Conservation (phyloP, 1,140 invertebrate genomes). For the Drosophila murphyi region DNA sequence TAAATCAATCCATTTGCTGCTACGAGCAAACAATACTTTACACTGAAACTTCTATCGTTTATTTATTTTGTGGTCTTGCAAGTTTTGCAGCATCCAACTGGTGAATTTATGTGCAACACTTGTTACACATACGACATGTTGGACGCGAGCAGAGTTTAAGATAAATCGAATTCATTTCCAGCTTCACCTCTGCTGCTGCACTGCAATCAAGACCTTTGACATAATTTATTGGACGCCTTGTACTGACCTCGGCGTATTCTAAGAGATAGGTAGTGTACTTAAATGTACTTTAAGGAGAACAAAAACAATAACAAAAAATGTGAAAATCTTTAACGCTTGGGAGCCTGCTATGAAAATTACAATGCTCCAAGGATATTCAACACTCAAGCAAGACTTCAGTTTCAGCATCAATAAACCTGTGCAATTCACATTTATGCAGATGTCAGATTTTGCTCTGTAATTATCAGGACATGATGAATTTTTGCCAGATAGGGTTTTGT, state of each 20-base stretch:
- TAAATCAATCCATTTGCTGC: conserved; percentile 12
- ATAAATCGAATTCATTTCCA: conserved; percentile 65
- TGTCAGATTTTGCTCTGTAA: background rate
- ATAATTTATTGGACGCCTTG: conserved; percentile 71
- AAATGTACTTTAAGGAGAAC: background rate
- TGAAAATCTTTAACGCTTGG: no score
- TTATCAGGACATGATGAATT: background rate
- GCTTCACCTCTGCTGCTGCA: conserved; percentile 33
- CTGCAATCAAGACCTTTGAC: conserved; percentile 38
- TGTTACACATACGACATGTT: conserved; percentile 75
- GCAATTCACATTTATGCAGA: background rate
- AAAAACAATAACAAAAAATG: no score
- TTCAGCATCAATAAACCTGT: background rate
- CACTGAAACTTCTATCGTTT: conserved; percentile 12
- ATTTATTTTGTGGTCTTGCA: conserved; percentile 38
- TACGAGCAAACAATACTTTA: conserved; percentile 12
- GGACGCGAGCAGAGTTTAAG: conserved; percentile 60
- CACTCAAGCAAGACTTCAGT: background rate
- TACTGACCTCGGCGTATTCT: conserved; percentile 6
- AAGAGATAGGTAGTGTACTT: background rate
- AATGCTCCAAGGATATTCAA: no score
- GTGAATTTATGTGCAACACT: conserved; percentile 71
- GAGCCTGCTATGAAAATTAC: no score
- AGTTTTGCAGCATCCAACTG: conserved; percentile 16
- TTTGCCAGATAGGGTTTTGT: no score